Evolutionary conservation across 2,797 vertebrate genomes (phyloP).

Genomic region (Pitangus sulphuratus): DNA sequence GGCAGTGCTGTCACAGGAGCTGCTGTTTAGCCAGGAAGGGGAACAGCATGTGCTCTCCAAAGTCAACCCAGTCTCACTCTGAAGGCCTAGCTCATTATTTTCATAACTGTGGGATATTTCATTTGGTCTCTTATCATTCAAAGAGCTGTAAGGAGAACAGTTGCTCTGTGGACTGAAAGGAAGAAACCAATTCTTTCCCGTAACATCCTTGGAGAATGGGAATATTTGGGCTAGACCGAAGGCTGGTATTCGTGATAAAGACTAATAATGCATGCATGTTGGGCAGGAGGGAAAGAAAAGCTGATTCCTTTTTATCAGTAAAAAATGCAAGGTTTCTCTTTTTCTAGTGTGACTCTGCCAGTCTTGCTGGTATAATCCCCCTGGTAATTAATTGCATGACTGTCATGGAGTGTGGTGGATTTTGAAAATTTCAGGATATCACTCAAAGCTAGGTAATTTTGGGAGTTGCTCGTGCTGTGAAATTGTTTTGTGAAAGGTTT

Average conservation of each 20-base stretch:
- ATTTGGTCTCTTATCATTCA: conserved; percentile 7
- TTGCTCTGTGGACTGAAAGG: conserved; percentile 17
- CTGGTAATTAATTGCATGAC: not conserved
- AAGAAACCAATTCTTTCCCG: not conserved
- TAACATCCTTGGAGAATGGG: not conserved
- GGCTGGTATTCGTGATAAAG: not conserved
- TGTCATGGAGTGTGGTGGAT: not conserved
- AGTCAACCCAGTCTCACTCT: not conserved
- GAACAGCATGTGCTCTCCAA: not conserved
- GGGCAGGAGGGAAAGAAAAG: not conserved
- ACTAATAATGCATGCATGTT: not conserved
- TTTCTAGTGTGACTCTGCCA: not conserved
- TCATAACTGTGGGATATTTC: conserved; percentile 21
- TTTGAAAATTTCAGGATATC: not conserved
- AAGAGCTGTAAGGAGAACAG: not conserved
- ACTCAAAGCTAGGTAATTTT: not conserved
- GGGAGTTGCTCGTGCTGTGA: not conserved
- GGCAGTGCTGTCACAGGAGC: not conserved
- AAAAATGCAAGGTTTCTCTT: not conserved
- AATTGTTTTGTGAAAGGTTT: not conserved
- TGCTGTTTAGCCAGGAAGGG: not conserved
- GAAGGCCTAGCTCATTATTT: not conserved
- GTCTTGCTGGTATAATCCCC: not conserved
- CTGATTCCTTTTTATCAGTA: not conserved
- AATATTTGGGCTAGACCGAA: not conserved